Base-by-base conservation (phyloP, 2,113 vertebrate species). In the Corydoras maculifer region DNA sequence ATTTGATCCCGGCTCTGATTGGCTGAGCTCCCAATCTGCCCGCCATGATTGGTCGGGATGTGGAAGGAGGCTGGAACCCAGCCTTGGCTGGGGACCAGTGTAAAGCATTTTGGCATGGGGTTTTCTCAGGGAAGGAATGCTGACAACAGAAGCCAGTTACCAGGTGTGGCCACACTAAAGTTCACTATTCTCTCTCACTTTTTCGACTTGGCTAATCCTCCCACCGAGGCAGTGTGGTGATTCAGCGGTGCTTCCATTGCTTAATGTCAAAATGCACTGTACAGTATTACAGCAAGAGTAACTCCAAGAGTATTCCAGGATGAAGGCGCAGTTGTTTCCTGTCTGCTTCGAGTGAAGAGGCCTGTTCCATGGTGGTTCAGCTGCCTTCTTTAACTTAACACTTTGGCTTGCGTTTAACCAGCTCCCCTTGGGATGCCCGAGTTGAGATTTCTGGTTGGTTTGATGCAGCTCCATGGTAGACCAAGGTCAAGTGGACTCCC, bases 131-230 rank as follows among this genome's bases (percentile, higher is more conserved):
- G 75, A 86, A 92, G 83, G 89, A 94, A 91, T 89, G 82, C 83
- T 88, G 84, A 88, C 83, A 79, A 81, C 86, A 90, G 82, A 85
- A 90, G 78, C 74, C 83, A 80, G 89, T 91, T 91, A 87, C 90
- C 90, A 92, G 92, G 93, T 93, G 91, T 83, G 86, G 88, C 89
- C 81, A 79, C 76, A 77, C 91, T 86, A 88, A 85, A 85, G 84
- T 87, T 88, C 86, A 87, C 83, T 83, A 85, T 84, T 88, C 54
- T 48, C 75, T 88, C 78, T 84, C 35, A n/a, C 35, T 50, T 32
- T 84, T 83, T 81, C 18, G 77, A 80, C 68, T 64, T 73, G 68
- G 75, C 53, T 62, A 58, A 62, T 62, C 14, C 11, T 61, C 4
- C 6, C 12, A 58, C 51, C 48, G 29, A 35, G 72, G 58, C 32